Conservation (phyloP, 2,797 vertebrate genomes). For the Hippoglossus hippoglossus region DNA sequence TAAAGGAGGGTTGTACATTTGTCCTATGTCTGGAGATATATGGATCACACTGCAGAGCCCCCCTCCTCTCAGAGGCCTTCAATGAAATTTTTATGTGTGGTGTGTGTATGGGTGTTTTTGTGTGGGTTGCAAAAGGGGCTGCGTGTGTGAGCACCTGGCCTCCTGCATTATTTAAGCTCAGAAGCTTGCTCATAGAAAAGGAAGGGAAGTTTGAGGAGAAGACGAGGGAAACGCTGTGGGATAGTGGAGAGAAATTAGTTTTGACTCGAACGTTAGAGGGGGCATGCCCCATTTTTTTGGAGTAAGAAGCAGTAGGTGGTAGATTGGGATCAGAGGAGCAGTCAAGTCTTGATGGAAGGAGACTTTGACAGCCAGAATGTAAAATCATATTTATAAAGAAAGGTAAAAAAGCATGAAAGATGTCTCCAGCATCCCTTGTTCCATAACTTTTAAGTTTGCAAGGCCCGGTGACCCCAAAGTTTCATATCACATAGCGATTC, state of each 20-base stretch:
- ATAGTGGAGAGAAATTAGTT: slow-evolving; percentile 16
- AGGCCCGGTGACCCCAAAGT: not conserved
- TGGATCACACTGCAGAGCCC: slow-evolving; percentile 69
- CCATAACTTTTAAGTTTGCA: not conserved
- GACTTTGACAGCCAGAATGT: slow-evolving; percentile 17
- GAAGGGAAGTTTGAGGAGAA: slow-evolving; percentile 60
- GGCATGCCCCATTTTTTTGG: slow-evolving; percentile 28
- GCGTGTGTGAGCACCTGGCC: slow-evolving; percentile 77
- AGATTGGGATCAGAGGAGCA: slow-evolving; percentile 35
- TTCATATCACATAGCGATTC: not conserved
- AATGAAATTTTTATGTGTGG: slow-evolving; percentile 80
- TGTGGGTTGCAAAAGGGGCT: slow-evolving; percentile 70
- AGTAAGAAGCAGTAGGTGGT: slow-evolving; percentile 36
- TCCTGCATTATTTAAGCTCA: slow-evolving; percentile 84
- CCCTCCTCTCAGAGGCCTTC: slow-evolving; percentile 59
- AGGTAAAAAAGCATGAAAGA: not conserved
- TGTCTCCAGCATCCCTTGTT: not conserved
- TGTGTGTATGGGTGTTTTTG: slow-evolving; percentile 57
- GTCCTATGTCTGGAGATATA: slow-evolving; percentile 59
- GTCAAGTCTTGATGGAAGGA: slow-evolving; percentile 21
- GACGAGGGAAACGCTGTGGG: slow-evolving; percentile 17
- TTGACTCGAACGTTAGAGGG: slow-evolving; percentile 39
- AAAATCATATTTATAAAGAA: slow-evolving; percentile 17
- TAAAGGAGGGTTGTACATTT: slow-evolving; percentile 1
- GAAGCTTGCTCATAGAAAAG: slow-evolving; percentile 56